Evolutionary conservation across 2,888 invertebrate genomes (phyloP).

Genomic region (Escarpia spicata): DNA sequence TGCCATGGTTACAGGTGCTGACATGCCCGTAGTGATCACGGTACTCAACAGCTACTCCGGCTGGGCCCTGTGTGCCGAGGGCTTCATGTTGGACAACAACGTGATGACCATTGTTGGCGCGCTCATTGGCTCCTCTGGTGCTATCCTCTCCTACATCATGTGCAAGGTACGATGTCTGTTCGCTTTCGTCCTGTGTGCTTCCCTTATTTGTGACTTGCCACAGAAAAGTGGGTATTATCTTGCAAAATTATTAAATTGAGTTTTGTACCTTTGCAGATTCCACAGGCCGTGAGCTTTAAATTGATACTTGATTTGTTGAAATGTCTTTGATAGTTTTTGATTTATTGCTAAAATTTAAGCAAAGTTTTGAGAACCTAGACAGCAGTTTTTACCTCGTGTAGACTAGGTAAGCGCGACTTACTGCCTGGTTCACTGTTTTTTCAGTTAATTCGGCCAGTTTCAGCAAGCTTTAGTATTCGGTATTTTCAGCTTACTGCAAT

Average conservation of each 20-base stretch:
- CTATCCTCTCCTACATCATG: slow-evolving; percentile 93
- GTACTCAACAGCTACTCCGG: slow-evolving; percentile 92
- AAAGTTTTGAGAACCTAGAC: not conserved
- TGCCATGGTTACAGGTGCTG: slow-evolving; percentile 74
- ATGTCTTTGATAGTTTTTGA: too few species aligned
- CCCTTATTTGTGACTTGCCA: not conserved
- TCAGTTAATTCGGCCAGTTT: not conserved
- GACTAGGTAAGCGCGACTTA: not conserved
- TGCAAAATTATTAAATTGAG: too few species aligned
- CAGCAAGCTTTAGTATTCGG: not conserved
- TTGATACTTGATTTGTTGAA: too few species aligned
- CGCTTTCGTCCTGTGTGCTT: not conserved
- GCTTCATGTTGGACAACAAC: slow-evolving; percentile 92
- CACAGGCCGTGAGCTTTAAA: too few species aligned
- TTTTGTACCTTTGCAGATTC: too few species aligned
- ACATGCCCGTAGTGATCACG: slow-evolving; percentile 93
- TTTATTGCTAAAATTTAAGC: too few species aligned
- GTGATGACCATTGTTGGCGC: slow-evolving; percentile 92
- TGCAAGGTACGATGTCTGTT: slow-evolving; percentile 75
- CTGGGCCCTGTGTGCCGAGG: slow-evolving; percentile 93
- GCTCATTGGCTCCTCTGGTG: slow-evolving; percentile 89
- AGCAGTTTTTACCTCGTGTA: too few species aligned
- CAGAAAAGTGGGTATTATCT: too few species aligned
- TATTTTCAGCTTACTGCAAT: too few species aligned
- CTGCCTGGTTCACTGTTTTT: not conserved